Base-by-base conservation (phyloP, 1,140 invertebrate species). In the Andricus grossulariae region DNA sequence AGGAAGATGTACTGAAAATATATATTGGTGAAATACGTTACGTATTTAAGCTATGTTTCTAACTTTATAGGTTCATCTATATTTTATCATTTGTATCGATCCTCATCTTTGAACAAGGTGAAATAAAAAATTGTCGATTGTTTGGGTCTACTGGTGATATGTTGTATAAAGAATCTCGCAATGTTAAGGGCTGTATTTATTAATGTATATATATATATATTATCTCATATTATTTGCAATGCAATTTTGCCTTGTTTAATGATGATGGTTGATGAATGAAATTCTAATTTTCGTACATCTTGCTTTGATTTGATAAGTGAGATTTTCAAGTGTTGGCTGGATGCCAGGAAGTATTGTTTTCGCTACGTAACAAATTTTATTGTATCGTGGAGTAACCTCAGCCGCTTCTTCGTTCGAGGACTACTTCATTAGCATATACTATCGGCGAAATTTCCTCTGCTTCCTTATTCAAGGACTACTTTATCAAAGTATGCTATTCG, bases 101-200 rank as follows among this genome's bases (percentile, higher is more conserved):
- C 21, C 32, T 66, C 21, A 39, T 39, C 13, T 39, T 32, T 39
- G 5, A 66, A 66, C 57, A 66, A 66, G 57, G 11, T 19, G 57
- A 66, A 32, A 32, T 13, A 6, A 25, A 39, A 25, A 32, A 60
- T 32, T 32, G 21, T 60, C 21, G 32, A 66, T 66, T 66, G 60
- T 66, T 66, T 66, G 32, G 25, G 25, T 66, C 32, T 45, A 66
- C 6, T 54, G 45, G 60, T 66, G 60, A 66, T 66, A 66, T 16
- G 60, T 66, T 66, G 25, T 66, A 66, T 66, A 66, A 66, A 66
- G 60, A 39, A 45, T 66, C n/a, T 66, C 32, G 32, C 57, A 13
- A 60, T 60, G 16, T 60, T 60, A 66, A 66, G 60, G 39, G 10
- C 16, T 66, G 60, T 66, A 66, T 66, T 66, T 66, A 66, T 66